These are phyloP conservation scores for Eulemur macaco DNA, from an alignment of 2,113 vertebrate species.

Conservation along the genomic window DNA sequence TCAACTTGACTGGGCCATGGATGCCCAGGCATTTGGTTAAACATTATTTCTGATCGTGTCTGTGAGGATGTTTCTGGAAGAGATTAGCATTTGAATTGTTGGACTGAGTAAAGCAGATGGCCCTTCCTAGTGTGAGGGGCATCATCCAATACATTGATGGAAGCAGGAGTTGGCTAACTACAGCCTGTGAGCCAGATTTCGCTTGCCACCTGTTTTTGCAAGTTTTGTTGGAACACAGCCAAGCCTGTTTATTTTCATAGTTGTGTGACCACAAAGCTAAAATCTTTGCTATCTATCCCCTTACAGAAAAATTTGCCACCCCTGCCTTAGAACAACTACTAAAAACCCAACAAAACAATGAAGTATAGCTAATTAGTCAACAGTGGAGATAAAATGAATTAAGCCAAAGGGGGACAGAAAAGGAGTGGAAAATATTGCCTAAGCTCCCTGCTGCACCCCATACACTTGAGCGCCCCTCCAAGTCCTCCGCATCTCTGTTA, in stretches of 20 bases:
- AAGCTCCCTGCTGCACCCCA: too few species aligned
- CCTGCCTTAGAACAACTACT: not conserved
- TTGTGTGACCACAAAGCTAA: not conserved
- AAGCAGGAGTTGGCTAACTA: not conserved
- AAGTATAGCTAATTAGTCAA: not conserved
- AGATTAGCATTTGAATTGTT: not conserved
- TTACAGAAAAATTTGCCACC: constrained; percentile 27
- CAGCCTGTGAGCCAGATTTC: not conserved
- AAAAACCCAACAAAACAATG: not conserved
- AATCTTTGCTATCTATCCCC: not conserved
- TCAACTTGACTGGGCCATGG: not conserved
- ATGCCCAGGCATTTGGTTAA: not conserved
- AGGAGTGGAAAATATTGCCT: not conserved
- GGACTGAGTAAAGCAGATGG: not conserved
- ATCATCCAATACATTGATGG: not conserved
- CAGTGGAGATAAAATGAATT: not conserved
- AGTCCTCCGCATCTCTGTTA: not conserved
- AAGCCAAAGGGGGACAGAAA: not conserved
- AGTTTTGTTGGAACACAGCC: not conserved
- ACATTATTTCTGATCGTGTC: not conserved
- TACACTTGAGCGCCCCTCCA: not conserved
- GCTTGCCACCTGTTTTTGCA: not conserved
- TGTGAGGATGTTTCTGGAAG: not conserved
- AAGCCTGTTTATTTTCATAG: not conserved
- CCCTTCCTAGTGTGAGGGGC: not conserved